These are phyloP conservation scores for Andrena cerasifolii DNA, from an alignment of 1,140 invertebrate genomes.

Conservation along the genomic window DNA sequence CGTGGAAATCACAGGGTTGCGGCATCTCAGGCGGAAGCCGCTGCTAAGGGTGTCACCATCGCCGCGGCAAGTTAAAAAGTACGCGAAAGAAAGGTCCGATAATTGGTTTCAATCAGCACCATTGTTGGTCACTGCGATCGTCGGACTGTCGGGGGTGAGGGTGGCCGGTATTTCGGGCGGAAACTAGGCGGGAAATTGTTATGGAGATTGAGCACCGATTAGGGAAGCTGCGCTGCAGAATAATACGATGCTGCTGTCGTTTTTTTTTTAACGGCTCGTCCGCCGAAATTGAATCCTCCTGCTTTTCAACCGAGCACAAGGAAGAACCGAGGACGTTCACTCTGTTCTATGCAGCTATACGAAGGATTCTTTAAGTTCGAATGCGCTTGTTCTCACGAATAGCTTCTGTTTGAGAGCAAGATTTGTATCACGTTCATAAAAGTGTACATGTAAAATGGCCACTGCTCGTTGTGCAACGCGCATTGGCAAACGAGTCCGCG, in stretches of 20 bases:
- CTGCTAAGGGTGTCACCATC: slow-evolving; percentile 74
- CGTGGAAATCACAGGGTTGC: slow-evolving; percentile 78
- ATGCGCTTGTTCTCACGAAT: no score
- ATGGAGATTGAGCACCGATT: not conserved
- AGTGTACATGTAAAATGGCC: not conserved
- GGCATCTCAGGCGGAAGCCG: slow-evolving; percentile 75
- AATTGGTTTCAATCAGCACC: slow-evolving; percentile 80
- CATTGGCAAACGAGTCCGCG: not conserved
- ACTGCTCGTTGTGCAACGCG: slow-evolving; percentile 12
- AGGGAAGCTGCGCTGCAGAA: not conserved
- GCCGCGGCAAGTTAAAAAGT: slow-evolving; percentile 70
- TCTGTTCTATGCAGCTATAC: no score
- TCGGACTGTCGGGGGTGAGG: not conserved
- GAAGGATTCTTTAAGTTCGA: no score
- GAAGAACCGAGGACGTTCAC: not conserved
- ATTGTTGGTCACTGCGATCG: slow-evolving; percentile 74
- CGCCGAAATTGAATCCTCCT: not conserved
- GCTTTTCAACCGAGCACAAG: not conserved
- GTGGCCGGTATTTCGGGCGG: slow-evolving; percentile 1
- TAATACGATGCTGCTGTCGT: not conserved
- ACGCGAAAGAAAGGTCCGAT: slow-evolving; percentile 72
- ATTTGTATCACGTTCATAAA: no score
- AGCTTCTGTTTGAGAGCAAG: no score
- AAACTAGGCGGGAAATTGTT: slow-evolving; percentile 37
- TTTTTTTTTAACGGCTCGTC: not conserved